These are phyloP conservation scores for Cephus cinctus DNA, from an alignment of 1,140 invertebrate genomes.

Conservation along the genomic window DNA sequence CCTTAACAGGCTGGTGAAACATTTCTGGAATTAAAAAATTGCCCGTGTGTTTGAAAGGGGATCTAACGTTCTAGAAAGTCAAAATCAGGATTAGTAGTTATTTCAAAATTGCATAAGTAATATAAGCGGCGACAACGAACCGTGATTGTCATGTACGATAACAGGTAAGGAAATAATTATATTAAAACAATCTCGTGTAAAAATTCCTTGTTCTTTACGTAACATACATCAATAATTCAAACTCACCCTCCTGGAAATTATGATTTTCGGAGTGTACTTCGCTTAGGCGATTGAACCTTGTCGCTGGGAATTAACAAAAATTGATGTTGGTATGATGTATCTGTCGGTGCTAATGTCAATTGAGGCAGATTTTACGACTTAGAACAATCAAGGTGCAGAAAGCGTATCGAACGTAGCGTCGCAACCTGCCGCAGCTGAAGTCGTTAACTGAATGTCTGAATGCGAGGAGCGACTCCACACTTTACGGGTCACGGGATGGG, in stretches of 20 bases:
- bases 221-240: background rate
- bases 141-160: background rate
- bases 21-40: no score
- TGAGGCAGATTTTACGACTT: background rate
- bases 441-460: background rate
- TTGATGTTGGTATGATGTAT: background rate
- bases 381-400: background rate
- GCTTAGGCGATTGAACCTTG: constrained; percentile 18
- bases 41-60: no score
- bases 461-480: no score
- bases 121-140: constrained; percentile 1
- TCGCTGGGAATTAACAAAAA: constrained; percentile 3
- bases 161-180: background rate
- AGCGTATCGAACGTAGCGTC: background rate
- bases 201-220: no score
- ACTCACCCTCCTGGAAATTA: constrained; percentile 35
- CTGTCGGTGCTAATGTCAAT: no score
- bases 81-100: background rate
- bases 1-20: no score
- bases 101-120: constrained; percentile 11
- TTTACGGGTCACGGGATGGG: no score
- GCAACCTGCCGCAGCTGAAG: background rate
- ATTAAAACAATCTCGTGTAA: background rate
- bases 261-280: constrained; percentile 21
- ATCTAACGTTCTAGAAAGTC: background rate